These are phyloP conservation scores for Euspilapteryx auroguttella DNA, from an alignment of 2,888 invertebrate species.

Conservation along the genomic window DNA sequence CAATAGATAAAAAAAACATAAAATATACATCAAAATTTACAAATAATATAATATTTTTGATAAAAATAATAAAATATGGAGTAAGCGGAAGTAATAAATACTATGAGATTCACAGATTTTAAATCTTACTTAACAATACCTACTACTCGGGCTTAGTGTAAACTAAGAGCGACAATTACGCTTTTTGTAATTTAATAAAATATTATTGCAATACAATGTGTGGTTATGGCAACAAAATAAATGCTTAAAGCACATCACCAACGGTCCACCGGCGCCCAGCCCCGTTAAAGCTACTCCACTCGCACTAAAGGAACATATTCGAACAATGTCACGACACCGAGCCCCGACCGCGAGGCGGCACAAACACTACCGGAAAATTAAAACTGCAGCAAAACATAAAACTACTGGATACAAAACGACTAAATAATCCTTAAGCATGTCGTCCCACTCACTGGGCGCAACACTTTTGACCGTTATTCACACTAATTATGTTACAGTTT, in stretches of 20 bases:
- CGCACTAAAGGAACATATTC: constrained; percentile 56
- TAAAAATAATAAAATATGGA: constrained; percentile 48
- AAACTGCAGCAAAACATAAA: constrained; percentile 48
- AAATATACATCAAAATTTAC: constrained; percentile 62
- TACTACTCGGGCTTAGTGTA: constrained; percentile 45
- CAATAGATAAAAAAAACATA: constrained; percentile 44
- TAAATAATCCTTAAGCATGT: constrained; percentile 20
- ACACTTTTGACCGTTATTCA: constrained; percentile 49
- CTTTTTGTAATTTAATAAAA: constrained; percentile 56
- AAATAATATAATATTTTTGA: constrained; percentile 54
- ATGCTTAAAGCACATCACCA: constrained; percentile 63
- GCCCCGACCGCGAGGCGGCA: constrained; percentile 38
- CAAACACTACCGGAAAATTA: constrained; percentile 10
- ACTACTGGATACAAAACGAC: constrained; percentile 57
- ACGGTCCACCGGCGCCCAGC: constrained; percentile 45
- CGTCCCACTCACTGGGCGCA: constrained; percentile 45
- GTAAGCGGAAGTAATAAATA: constrained; percentile 59
- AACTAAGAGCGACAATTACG: constrained; percentile 50
- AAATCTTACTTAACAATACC: constrained; percentile 60
- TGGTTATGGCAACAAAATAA: constrained; percentile 63
- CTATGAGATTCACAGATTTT: constrained; percentile 62
- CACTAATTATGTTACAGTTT: constrained; percentile 58
- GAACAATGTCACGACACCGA: constrained; percentile 30
- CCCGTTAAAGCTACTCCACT: constrained; percentile 31
- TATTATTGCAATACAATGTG: constrained; percentile 60